Evolutionary conservation across 2,113 vertebrate species (phyloP).

Genomic region (Alces alces): DNA sequence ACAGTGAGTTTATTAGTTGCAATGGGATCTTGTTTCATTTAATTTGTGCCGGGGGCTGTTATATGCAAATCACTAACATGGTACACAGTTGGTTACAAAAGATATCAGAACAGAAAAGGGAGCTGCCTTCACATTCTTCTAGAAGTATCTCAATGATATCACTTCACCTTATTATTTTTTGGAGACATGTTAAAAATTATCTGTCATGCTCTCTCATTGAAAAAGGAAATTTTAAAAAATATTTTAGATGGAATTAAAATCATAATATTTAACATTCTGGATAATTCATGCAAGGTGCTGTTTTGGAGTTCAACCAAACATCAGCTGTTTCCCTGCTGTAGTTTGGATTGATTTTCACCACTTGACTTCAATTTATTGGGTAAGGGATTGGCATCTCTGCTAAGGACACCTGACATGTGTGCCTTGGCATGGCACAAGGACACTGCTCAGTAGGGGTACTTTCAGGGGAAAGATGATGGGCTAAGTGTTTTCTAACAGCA

Average conservation of each 20-base stretch:
- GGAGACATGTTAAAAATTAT: neutral
- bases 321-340: neutral
- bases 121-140: neutral
- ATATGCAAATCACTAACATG: constrained; percentile 56
- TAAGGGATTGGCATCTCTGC: neutral
- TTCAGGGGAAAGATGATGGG: neutral
- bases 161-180: neutral
- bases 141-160: neutral
- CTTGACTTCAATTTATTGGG: neutral
- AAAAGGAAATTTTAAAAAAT: neutral
- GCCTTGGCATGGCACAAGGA: neutral
- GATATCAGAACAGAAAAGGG: neutral
- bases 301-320: neutral
- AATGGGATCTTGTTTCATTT: constrained; percentile 49
- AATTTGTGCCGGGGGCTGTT: constrained; percentile 57
- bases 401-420: neutral
- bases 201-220: neutral
- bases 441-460: neutral
- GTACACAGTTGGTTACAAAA: constrained; percentile 28
- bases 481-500: neutral
- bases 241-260: neutral
- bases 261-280: neutral
- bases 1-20: constrained; percentile 60
- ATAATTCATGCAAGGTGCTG: neutral
- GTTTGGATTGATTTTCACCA: neutral